phyloP scores from a whole-genome alignment of 2,888 invertebrate genomes.

The Drosophila picticornis region DNA sequence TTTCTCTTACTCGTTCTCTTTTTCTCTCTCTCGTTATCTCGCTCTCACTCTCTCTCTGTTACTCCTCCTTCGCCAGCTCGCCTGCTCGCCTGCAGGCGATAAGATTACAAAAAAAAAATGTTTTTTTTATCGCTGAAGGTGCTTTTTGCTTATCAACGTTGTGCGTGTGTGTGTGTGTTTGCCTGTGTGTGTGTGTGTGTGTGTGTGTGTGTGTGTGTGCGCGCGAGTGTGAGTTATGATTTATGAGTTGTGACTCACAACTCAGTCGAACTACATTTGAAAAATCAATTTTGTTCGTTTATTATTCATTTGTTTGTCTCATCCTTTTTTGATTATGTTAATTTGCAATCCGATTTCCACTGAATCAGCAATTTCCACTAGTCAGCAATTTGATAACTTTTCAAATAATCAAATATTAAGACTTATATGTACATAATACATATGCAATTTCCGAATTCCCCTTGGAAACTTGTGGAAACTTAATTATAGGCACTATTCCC shows the following conservation, averaged over 20 bases:
- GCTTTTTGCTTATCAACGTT: constrained; percentile 36
- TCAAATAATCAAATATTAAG: not conserved
- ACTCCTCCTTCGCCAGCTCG: not conserved
- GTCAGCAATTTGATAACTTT: not conserved
- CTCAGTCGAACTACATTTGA: not conserved
- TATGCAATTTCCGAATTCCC: not conserved
- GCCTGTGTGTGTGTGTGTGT: not conserved
- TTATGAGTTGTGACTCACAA: constrained; percentile 11
- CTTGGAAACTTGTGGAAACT: not conserved
- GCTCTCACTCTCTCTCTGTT: not conserved
- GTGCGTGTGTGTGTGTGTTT: constrained; percentile 5
- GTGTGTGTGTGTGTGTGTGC: not conserved
- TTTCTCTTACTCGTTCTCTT: not conserved
- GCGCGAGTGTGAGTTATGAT: not conserved
- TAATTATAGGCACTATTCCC: not conserved
- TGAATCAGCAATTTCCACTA: not conserved
- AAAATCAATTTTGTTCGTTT: not conserved
- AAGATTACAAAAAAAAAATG: constrained; percentile 19
- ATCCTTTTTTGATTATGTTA: not conserved
- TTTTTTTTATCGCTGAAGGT: constrained; percentile 58
- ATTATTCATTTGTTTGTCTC: not conserved
- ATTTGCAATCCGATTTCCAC: not conserved
- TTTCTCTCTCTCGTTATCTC: not conserved
- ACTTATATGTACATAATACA: not conserved
- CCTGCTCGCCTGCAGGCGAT: constrained; percentile 28